Conservation (phyloP, 2,113 vertebrate genomes). For the Platichthys stellatus region DNA sequence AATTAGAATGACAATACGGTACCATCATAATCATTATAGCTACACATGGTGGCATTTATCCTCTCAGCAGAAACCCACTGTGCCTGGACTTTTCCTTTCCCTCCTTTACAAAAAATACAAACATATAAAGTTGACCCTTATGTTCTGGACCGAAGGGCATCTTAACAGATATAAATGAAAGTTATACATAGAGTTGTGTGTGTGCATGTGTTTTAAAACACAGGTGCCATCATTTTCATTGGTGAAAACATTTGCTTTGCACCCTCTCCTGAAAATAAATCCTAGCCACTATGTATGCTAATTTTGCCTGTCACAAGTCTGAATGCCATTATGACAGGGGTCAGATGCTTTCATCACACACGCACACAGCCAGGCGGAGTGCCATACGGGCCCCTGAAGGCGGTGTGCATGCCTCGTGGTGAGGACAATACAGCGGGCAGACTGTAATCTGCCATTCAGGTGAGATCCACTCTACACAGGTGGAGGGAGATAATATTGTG, state of each 20-base stretch:
- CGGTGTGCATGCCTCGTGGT: neutral
- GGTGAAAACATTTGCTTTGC: conserved; percentile 24
- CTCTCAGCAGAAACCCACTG: neutral
- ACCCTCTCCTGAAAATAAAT: conserved; percentile 41
- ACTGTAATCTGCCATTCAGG: conserved; percentile 59
- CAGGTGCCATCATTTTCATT: conserved; percentile 32
- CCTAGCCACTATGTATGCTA: conserved; percentile 74
- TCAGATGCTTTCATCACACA: conserved; percentile 51
- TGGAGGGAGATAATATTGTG: neutral
- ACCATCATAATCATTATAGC: neutral
- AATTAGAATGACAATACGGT: neutral
- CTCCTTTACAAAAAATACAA: neutral
- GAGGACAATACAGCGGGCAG: neutral
- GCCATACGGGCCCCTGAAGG: too few relatives aligned
- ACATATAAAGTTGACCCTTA: neutral
- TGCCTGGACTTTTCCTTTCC: neutral
- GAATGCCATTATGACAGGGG: conserved; percentile 63
- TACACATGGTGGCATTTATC: neutral
- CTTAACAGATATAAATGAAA: neutral
- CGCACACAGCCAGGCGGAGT: neutral
- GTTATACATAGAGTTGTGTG: neutral
- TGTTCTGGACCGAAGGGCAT: conserved; percentile 6
- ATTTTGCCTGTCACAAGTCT: conserved; percentile 66
- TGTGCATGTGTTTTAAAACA: neutral
- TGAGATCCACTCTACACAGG: neutral